These are phyloP conservation scores for Tillus elongatus DNA, from an alignment of 2,888 invertebrate species.

Conservation along the genomic window DNA sequence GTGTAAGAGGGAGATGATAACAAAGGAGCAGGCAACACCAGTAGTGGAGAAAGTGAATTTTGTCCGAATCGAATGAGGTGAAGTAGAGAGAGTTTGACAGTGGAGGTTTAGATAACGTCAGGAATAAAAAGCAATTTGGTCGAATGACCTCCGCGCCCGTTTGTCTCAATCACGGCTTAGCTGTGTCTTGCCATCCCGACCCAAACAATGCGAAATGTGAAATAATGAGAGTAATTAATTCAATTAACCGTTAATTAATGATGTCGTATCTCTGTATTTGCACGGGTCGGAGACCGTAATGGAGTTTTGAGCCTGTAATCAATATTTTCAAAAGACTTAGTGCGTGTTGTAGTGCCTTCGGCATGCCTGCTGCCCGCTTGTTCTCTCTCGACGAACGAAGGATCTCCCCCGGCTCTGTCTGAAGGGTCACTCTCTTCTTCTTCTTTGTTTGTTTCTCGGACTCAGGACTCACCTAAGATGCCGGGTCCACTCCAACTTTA, in stretches of 20 bases:
- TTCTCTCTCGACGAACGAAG: too few species aligned
- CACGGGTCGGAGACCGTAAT: slow-evolving; percentile 41
- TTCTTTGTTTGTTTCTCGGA: too few species aligned
- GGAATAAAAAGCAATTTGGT: slow-evolving; percentile 43
- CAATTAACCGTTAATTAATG: slow-evolving; percentile 49
- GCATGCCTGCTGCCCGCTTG: too few species aligned
- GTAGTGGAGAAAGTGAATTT: too few species aligned
- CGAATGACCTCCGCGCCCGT: slow-evolving; percentile 40
- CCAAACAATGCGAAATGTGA: slow-evolving; percentile 40
- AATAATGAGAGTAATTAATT: slow-evolving; percentile 48
- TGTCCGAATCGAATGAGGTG: too few species aligned
- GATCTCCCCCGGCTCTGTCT: too few species aligned
- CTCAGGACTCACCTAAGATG: too few species aligned
- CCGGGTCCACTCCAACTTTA: too few species aligned
- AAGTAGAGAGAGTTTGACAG: background rate
- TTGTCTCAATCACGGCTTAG: slow-evolving; percentile 43
- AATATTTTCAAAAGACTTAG: slow-evolving; percentile 35
- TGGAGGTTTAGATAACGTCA: slow-evolving; percentile 19
- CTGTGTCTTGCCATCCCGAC: slow-evolving; percentile 33
- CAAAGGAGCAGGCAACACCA: too few species aligned
- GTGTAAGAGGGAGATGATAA: too few species aligned
- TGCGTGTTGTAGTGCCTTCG: too few species aligned
- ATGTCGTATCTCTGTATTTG: slow-evolving; percentile 43
- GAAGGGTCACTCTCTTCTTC: too few species aligned
- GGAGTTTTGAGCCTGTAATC: slow-evolving; percentile 45